These are phyloP conservation scores for Naso thynnoides DNA, from an alignment of 2,797 vertebrate species.

Conservation along the genomic window DNA sequence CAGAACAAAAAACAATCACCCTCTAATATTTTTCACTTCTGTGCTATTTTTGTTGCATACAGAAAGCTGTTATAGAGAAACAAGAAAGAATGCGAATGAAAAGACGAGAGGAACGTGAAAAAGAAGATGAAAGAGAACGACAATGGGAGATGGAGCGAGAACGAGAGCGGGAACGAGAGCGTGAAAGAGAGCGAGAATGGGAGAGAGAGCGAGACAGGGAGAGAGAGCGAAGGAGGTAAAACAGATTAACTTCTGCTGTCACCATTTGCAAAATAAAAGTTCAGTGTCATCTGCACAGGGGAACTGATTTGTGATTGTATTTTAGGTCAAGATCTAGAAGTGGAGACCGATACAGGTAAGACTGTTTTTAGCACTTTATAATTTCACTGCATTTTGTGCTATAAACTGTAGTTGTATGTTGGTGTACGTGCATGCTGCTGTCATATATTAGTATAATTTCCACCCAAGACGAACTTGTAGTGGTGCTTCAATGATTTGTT, in stretches of 20 bases:
- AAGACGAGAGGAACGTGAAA: conserved; percentile 91
- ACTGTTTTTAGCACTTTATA: background rate
- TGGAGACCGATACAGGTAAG: conserved; percentile 84
- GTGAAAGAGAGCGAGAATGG: conserved; percentile 64
- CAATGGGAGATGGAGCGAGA: conserved; percentile 87
- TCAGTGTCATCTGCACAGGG: background rate
- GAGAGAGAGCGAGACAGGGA: conserved; percentile 74
- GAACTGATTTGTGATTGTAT: conserved; percentile 8
- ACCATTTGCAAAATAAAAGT: background rate
- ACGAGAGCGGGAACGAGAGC: conserved; percentile 85
- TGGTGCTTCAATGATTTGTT: background rate
- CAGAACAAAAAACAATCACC: background rate
- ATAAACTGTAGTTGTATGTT: background rate
- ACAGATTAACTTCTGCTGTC: background rate
- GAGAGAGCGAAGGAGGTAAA: conserved; percentile 80
- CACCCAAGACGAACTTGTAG: background rate
- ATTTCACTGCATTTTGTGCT: background rate
- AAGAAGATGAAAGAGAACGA: conserved; percentile 78
- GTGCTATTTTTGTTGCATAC: background rate
- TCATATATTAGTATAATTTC: background rate
- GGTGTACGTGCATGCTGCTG: too few relatives aligned
- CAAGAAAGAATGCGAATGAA: conserved; percentile 93
- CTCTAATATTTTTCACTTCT: background rate
- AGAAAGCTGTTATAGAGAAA: conserved; percentile 97
- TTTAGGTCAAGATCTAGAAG: conserved; percentile 86